Evolutionary conservation across 2,113 vertebrate species (phyloP), one percentile per base, ranked within the genome.

Genomic region (Pelodiscus sinensis): DNA sequence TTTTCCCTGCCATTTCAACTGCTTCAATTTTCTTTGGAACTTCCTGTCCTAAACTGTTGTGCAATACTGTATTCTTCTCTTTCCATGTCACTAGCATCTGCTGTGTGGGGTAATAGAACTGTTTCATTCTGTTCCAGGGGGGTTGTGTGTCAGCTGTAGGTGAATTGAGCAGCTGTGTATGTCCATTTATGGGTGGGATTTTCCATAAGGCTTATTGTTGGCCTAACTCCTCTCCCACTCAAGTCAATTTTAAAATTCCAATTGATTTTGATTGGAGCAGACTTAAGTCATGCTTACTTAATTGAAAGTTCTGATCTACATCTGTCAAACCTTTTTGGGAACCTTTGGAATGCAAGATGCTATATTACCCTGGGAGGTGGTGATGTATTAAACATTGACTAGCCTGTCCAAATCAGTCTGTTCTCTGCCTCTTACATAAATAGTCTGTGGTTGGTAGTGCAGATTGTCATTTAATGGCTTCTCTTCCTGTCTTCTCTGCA

Each of bases 401-500:
- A 9, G 54, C 29, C 91, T 80, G 19, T 56, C 51, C 55, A 50
- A 6, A 44, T 50, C 35, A 35, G 18, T 77, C 14, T 77, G 38
- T 50, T 77, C 21, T 90, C 65, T 25, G 82, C 29, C 24, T 83
- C 2, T 80, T 84, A 78, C 0, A 73, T 60, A 89, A 16, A 82
- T 19, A 73, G 15, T 35, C 65, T 21, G 16, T 71, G 65, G 16
- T 21, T 18, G 31, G 18, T 35, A 9, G n/a, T 35, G 65, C n/a
- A 35, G 31, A 0, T n/a, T 87, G 71, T 68, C 21, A 51, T 35
- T 60, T 51, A 89, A 62, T 3, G 54, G 10, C 3, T 29, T 3
- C 27, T 92, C 60, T 51, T 4, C 14, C 44, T 56, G 52, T 38
- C 35, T 15, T 68, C 25, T 57, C 27, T 96, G 12, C 94, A 99